Base-by-base conservation (phyloP, 2,113 vertebrate species). In the Sinocyclocheilus maitianheensis region DNA sequence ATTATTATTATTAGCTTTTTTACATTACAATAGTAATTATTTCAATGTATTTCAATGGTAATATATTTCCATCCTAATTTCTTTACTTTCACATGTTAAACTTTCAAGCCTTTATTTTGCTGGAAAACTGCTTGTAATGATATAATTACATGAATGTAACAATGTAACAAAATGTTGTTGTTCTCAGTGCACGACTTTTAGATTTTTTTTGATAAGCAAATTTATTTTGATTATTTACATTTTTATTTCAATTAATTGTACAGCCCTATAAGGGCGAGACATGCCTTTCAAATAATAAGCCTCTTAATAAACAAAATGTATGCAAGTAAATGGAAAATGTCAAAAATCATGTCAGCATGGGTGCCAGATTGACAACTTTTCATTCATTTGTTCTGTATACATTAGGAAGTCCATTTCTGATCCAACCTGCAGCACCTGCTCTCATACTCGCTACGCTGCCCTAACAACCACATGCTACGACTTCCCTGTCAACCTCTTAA, bases 401-500 rank as follows among this genome's bases (percentile, higher is more conserved):
- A 81, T 63, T 16, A 74, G 22, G 13, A n/a, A 37, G 58, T 63
- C 58, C 34, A 1, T 9, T 13, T 65, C 37, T 81, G 12, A 26
- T 65, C 12, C 5, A 65, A 46, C 60, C 78, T 46, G 58, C 60
- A 81, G 22, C 78, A 81, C 60, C 79, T 46, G 79, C 69, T 82
- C 26, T 82, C 0, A 14, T 16, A 48, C 43, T 65, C 26, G 11
- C 63, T 34, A 55, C 46, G 22, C 18, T 26, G 4, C 53, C 67
- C 67, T 74, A 60, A 40, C 2, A 74, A 55, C 67, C 51, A 60
- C 20, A 18, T n/a, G 67, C 46, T 37, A 20, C 12, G 12, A 14
- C 81, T 72, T 20, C 60, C n/a, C 62, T 81, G 24, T 69, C 80
- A 69, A 34, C 62, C 43, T 82, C 63, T 13, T 71, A 84, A 84